A percentile compares a stretch with the other conserved stretches of the same genome.
These are phyloP conservation scores for Sebastes variabilis DNA, from an alignment of 2,797 vertebrate genomes.

Conservation along the genomic window DNA sequence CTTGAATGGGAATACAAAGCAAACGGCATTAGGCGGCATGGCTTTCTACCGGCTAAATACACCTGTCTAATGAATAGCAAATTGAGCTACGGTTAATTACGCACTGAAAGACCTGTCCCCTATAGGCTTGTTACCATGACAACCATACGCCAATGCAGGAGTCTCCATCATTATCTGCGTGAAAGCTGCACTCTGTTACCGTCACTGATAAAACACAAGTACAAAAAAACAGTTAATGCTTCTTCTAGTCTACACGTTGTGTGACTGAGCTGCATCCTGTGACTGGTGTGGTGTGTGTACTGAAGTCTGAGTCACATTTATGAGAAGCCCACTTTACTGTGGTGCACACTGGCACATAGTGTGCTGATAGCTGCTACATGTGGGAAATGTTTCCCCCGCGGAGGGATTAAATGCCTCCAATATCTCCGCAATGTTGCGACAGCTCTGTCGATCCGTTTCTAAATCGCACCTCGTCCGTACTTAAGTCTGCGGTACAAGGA, in stretches of 20 bases:
- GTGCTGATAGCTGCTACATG: neutral
- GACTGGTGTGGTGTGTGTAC: neutral
- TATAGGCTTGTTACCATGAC: constrained; percentile 47
- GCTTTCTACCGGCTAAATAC: constrained; percentile 8
- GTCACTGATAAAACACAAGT: neutral
- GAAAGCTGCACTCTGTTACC: neutral
- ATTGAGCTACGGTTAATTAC: constrained; percentile 43
- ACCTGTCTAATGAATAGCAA: constrained; percentile 41
- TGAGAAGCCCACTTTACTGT: neutral
- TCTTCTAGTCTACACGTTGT: neutral
- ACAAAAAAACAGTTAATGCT: neutral
- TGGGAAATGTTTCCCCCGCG: neutral
- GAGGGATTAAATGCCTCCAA: neutral
- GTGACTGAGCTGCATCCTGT: neutral
- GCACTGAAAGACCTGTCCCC: constrained; percentile 11
- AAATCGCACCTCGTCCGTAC: neutral
- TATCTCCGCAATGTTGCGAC: neutral
- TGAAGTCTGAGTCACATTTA: neutral
- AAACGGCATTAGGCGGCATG: neutral
- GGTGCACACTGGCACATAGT: neutral
- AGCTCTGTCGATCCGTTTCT: neutral
- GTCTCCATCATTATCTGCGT: constrained; percentile 9
- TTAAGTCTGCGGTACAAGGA: neutral
- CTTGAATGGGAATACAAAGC: neutral
- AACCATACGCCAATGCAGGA: constrained; percentile 24